Evolutionary conservation across 2,113 vertebrate genomes (phyloP).

Genomic region (Spizaetus ornatus): DNA sequence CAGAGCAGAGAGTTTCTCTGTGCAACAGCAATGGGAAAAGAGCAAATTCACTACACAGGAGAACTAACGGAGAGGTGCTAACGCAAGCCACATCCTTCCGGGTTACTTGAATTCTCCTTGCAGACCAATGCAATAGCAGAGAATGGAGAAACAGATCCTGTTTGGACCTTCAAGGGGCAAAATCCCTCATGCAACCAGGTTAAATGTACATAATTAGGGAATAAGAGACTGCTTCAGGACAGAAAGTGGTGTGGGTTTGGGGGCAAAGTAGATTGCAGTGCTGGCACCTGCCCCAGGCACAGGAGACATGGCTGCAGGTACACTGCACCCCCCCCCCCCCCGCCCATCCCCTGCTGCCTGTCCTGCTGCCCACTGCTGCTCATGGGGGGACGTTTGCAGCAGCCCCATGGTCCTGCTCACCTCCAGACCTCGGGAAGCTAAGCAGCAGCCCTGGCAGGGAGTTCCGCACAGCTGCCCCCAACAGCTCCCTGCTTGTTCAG

Average conservation of each 20-base stretch:
- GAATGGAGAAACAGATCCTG: neutral
- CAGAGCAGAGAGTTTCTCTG: neutral
- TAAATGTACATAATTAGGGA: neutral
- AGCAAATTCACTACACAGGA: neutral
- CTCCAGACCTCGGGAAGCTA: rapidly evolving
- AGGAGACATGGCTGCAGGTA: neutral
- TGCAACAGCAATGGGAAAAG: neutral
- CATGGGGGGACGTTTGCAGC: rapidly evolving
- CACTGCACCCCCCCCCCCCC: rapidly evolving
- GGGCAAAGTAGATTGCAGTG: neutral
- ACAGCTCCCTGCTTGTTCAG: neutral
- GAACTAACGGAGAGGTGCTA: neutral
- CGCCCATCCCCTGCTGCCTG: neutral
- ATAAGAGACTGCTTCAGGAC: neutral
- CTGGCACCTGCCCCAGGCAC: neutral
- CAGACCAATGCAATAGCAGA: neutral
- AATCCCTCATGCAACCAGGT: neutral
- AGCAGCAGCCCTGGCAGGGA: neutral
- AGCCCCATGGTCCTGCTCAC: neutral
- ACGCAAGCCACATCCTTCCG: neutral
- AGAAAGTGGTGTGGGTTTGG: neutral
- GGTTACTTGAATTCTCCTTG: neutral
- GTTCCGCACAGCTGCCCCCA: neutral
- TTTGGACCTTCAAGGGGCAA: neutral
- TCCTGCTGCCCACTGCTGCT: neutral